phyloP scores from a whole-genome alignment of 2,113 vertebrate genomes.

The Equus quagga region DNA sequence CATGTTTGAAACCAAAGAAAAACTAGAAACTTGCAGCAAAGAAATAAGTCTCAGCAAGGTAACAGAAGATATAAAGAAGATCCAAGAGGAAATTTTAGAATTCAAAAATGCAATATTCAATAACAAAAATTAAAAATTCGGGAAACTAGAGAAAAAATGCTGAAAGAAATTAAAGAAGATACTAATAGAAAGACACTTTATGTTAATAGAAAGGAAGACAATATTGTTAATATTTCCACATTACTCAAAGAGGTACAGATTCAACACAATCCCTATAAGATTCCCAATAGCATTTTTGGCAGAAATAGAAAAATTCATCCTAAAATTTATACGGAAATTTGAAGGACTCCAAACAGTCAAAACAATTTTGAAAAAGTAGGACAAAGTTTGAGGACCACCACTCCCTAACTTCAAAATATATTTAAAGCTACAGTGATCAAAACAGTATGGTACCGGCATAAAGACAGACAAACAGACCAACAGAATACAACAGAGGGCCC shows the following conservation, averaged over 20 bases:
- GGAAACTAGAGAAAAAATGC: neutral
- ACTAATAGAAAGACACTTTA: neutral
- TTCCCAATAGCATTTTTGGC: neutral
- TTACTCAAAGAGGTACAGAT: neutral
- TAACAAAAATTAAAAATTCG: neutral
- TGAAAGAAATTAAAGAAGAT: neutral
- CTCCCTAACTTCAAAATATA: neutral
- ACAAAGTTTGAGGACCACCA: neutral
- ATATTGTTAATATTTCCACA: neutral
- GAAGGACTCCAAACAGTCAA: neutral
- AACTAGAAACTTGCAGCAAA: neutral
- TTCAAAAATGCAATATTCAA: neutral
- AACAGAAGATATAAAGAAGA: neutral
- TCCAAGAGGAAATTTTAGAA: neutral
- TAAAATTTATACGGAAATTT: neutral
- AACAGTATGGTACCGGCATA: neutral
- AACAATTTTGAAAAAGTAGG: neutral
- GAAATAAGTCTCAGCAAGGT: neutral
- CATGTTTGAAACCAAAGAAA: neutral
- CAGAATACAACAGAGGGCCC: neutral
- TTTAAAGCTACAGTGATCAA: neutral
- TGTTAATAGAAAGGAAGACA: neutral
- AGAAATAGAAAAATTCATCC: neutral
- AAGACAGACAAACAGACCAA: neutral
- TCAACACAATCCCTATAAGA: neutral